These are phyloP conservation scores for Phalangium opilio DNA, from an alignment of 2,888 invertebrate species.

Conservation along the genomic window DNA sequence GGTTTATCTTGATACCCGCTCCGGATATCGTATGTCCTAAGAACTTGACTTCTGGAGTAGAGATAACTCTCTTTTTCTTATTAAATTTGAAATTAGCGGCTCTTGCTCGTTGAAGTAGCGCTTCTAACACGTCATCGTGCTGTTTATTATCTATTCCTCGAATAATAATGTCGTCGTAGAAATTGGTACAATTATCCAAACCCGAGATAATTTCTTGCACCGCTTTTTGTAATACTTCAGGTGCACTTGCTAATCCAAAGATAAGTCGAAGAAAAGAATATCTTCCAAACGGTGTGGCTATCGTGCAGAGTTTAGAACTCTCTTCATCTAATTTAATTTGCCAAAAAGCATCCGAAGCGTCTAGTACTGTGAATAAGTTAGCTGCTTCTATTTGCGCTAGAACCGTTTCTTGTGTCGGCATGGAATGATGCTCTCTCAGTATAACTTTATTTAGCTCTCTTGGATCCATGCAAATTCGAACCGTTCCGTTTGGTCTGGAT, in stretches of 20 bases:
- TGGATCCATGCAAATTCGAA: constrained; percentile 26
- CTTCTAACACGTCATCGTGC: constrained; percentile 2
- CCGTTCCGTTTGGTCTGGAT: constrained; percentile 22
- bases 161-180: too few species aligned
- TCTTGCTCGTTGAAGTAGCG: constrained; percentile 2
- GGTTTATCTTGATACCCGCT: constrained; percentile 3
- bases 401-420: too few species aligned
- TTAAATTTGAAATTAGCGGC: constrained; percentile 1
- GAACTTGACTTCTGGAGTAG: neutral
- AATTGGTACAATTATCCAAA: neutral
- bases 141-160: too few species aligned
- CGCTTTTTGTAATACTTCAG: constrained; percentile 26
- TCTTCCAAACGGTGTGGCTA: constrained; percentile 28
- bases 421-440: too few species aligned
- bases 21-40: constrained; percentile 5
- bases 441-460: constrained; percentile 23
- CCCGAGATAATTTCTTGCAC: neutral
- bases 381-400: too few species aligned
- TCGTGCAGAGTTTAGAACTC: constrained; percentile 25
- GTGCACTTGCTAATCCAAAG: constrained; percentile 26
- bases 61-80: constrained; percentile 1
- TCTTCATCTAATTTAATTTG: constrained; percentile 27
- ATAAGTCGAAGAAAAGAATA: too few species aligned
- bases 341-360: constrained; percentile 27
- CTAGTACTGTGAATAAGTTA: constrained; percentile 21